Conservation (phyloP, 2,113 vertebrate genomes). For the Callithrix jacchus region DNA sequence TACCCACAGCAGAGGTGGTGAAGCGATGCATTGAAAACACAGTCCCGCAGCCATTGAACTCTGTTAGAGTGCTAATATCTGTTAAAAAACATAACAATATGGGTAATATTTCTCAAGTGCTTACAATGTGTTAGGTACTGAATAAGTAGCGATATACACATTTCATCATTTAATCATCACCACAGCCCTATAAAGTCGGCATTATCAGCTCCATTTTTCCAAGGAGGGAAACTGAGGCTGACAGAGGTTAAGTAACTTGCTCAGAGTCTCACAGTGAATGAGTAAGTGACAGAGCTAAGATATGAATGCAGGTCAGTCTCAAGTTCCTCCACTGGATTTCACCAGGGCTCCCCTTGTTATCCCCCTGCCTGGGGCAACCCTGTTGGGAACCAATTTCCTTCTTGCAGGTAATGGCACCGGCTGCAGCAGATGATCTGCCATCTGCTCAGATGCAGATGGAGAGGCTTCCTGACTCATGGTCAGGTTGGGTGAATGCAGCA, state of each 20-base stretch:
- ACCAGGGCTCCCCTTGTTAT: neutral
- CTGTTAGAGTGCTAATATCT: neutral
- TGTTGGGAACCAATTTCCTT: neutral
- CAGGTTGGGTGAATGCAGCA: neutral
- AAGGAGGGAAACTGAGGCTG: neutral
- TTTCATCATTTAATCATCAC: neutral
- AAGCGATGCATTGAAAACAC: neutral
- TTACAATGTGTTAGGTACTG: neutral
- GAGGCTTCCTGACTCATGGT: neutral
- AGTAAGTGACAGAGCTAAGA: neutral
- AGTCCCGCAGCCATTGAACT: neutral
- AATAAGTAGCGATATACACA: neutral
- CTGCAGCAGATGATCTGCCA: neutral
- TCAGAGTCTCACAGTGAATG: neutral
- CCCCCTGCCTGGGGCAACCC: neutral
- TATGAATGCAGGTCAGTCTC: neutral
- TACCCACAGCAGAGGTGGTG: neutral
- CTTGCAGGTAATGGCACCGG: neutral
- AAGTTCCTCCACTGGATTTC: neutral
- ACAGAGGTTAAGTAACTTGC: neutral
- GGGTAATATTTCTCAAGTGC: neutral
- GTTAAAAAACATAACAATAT: neutral
- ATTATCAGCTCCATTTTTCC: neutral
- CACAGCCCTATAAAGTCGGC: neutral
- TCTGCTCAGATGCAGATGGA: neutral